A percentile compares a stretch with the other conserved stretches of the same genome.
These are phyloP conservation scores for Endotricha flammealis DNA, from an alignment of 2,888 invertebrate species.

Conservation along the genomic window DNA sequence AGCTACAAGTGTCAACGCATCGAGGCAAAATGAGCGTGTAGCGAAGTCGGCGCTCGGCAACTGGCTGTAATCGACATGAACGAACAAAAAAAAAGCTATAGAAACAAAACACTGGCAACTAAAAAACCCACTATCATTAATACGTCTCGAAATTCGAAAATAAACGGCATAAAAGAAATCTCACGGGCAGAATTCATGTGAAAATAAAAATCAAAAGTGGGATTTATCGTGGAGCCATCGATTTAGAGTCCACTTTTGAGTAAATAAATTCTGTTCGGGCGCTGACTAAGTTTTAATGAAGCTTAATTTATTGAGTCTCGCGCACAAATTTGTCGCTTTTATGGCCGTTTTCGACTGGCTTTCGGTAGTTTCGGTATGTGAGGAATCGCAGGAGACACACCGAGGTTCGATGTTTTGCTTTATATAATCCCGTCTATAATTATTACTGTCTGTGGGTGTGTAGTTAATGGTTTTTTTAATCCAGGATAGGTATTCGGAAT, in stretches of 20 bases:
- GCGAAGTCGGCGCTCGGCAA: conserved; percentile 8
- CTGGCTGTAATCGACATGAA: conserved; percentile 15
- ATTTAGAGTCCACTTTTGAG: conserved; percentile 47
- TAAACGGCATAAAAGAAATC: conserved; percentile 46
- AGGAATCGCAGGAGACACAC: conserved; percentile 37
- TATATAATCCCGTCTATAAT: conserved; percentile 48
- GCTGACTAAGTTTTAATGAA: conserved; percentile 60
- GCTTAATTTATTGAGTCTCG: conserved; percentile 56
- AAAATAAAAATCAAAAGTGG: conserved; percentile 37
- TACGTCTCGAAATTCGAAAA: conserved; percentile 43
- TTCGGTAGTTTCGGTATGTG: conserved; percentile 43
- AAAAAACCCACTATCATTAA: conserved; percentile 40
- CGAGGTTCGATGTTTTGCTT: conserved; percentile 50
- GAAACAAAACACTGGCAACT: conserved; percentile 16
- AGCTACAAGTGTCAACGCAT: conserved; percentile 31
- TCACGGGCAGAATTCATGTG: conserved; percentile 39
- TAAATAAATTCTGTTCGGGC: conserved; percentile 39
- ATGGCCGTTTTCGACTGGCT: conserved; percentile 46
- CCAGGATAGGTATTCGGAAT: no score
- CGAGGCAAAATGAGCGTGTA: conserved; percentile 33
- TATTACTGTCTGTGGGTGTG: conserved; percentile 35
- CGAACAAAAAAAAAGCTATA: conserved; percentile 15
- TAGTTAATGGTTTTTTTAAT: no score
- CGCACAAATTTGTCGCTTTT: conserved; percentile 63
- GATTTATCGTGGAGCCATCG: conserved; percentile 31